Percentiles rank a stretch among this genome's conserved stretches.
Conservation (phyloP, 2,113 vertebrate species). For the Ophthalmotilapia sp. region DNA sequence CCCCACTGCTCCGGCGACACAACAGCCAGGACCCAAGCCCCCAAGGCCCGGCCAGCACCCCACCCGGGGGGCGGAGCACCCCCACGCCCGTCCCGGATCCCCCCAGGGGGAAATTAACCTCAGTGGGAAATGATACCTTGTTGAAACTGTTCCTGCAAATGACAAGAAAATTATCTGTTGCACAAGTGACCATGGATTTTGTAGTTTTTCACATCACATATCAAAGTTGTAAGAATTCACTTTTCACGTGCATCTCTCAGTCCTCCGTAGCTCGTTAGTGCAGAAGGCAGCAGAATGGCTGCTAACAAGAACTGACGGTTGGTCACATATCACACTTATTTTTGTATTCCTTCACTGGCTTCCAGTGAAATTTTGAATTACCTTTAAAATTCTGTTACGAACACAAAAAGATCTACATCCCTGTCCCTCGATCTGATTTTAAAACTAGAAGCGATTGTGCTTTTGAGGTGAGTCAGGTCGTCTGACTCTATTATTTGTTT, state of each 20-base stretch:
- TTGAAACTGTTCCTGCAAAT: too few relatives aligned
- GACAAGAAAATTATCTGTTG: too few relatives aligned
- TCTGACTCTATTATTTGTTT: not conserved
- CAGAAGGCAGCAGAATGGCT: not conserved
- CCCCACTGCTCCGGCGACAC: too few relatives aligned
- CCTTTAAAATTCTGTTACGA: not conserved
- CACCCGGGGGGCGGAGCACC: too few relatives aligned
- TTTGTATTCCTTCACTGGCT: not conserved
- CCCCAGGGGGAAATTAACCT: too few relatives aligned
- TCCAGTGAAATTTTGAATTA: not conserved
- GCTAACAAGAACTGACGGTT: not conserved
- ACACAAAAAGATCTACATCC: not conserved
- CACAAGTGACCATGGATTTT: too few relatives aligned
- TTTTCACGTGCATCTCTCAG: not conserved
- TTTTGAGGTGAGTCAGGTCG: not conserved
- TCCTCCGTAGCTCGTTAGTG: fast-evolving
- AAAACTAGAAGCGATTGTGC: not conserved
- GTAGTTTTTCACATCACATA: too few relatives aligned
- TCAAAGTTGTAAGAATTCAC: too few relatives aligned
- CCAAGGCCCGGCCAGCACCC: too few relatives aligned
- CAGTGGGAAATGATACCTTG: too few relatives aligned
- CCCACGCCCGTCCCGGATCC: too few relatives aligned
- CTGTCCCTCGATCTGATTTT: not conserved
- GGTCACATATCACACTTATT: not conserved
- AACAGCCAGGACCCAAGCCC: too few relatives aligned